phyloP scores from a whole-genome alignment of 1,140 invertebrate species.

The Lordiphosa collinella region DNA sequence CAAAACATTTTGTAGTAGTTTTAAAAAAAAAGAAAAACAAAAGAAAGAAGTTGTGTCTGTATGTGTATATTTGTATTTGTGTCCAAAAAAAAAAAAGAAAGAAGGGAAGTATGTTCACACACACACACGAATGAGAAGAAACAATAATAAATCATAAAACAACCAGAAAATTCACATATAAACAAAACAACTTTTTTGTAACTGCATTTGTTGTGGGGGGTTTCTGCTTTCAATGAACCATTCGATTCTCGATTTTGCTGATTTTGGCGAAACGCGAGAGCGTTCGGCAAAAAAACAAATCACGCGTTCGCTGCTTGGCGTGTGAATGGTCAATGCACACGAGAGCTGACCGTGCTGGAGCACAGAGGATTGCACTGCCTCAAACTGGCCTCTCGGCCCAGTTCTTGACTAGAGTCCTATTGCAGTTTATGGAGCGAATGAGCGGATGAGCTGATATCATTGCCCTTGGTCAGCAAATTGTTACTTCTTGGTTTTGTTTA shows the following conservation, averaged over 20 bases:
- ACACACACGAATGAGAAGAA: slow-evolving; percentile 39
- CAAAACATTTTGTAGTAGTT: slow-evolving; percentile 67
- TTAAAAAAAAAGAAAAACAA: slow-evolving; percentile 34
- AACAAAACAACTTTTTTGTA: slow-evolving; percentile 7
- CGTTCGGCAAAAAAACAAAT: slow-evolving; percentile 28
- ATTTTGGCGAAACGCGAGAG: slow-evolving; percentile 45
- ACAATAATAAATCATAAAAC: slow-evolving; percentile 32
- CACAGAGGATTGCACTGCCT: neutral
- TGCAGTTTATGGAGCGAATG: neutral
- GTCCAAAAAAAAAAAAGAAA: slow-evolving; percentile 45
- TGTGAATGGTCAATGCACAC: slow-evolving; percentile 5
- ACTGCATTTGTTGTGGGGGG: slow-evolving; percentile 11
- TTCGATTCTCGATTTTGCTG: slow-evolving; percentile 33
- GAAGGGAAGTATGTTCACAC: slow-evolving; percentile 41
- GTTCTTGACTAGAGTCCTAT: no score
- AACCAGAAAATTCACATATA: slow-evolving; percentile 23
- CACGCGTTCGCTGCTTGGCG: slow-evolving; percentile 38
- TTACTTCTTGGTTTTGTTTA: no score
- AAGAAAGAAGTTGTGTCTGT: slow-evolving; percentile 30
- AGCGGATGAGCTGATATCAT: no score
- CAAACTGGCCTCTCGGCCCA: neutral
- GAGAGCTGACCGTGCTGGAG: slow-evolving; percentile 1
- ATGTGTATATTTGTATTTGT: slow-evolving; percentile 70
- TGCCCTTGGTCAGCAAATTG: no score
- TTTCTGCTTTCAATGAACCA: slow-evolving; percentile 61